Conservation (phyloP, 2,797 vertebrate species). For the Rhadinocentrus ornatus region DNA sequence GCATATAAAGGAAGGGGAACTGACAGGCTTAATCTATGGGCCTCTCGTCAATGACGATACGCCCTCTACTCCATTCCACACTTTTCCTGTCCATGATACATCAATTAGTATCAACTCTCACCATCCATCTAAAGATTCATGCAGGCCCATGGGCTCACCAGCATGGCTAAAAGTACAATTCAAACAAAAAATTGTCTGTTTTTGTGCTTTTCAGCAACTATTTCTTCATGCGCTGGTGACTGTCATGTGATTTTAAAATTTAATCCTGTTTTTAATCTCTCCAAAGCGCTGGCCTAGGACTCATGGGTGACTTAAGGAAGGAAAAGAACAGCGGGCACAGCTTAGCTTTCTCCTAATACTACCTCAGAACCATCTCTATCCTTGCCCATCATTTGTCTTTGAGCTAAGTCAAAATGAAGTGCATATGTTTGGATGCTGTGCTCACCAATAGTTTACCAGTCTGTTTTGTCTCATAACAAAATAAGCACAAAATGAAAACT, state of each 20-base stretch:
- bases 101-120: constrained; percentile 72
- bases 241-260: constrained; percentile 57
- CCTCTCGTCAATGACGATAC: constrained; percentile 69
- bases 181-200: constrained; percentile 14
- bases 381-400: constrained; percentile 7
- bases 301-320: constrained; percentile 38
- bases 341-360: constrained; percentile 49
- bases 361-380: constrained; percentile 19
- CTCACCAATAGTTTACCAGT: neutral
- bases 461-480: neutral
- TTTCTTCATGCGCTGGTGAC: constrained; percentile 29
- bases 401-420: constrained; percentile 42
- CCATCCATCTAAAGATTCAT: constrained; percentile 49
- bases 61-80: constrained; percentile 71
- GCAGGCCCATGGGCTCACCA: constrained; percentile 38
- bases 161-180: constrained; percentile 29
- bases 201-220: constrained; percentile 35
- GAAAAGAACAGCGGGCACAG: constrained; percentile 28
- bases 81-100: constrained; percentile 67
- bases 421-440: constrained; percentile 14
- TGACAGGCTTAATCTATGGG: constrained; percentile 76
- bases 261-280: constrained; percentile 58
- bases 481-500: neutral
- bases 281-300: constrained; percentile 52
- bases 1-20: constrained; percentile 73